Base-by-base conservation (phyloP, 1,140 invertebrate species). In the Aricia agestis region DNA sequence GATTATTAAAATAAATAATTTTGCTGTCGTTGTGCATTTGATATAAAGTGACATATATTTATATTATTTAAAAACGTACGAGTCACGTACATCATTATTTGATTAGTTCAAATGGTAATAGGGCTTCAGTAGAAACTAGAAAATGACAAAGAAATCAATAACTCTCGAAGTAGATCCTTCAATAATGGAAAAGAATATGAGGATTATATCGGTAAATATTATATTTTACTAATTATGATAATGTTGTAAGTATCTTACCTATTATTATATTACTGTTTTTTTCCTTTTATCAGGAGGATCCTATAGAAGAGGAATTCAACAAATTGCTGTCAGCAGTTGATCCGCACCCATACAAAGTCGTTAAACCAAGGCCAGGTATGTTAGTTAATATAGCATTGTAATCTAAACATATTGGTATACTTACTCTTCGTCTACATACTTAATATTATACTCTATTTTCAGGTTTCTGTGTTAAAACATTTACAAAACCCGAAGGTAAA, bases 391-490 rank as follows among this genome's bases (percentile, higher is more conserved):
- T 36, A 36, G 9, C 36, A 2, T 7, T 36, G 6, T 5, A 36
- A 36, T 9, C 6, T 36, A 36, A 36, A 36, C 0, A 0, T 36
- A 36, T 36, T 36, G 36, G 6, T 36, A 9, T 36, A 36, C 36
- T 36, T 36, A 36, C 6, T 36, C 9, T 1, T 36, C 5, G 36
- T 36, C 36, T 36, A 7, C 36, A 36, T 36, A 7, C 36, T 25
- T 7, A 36, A 45, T 68, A 32, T 41, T 42, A 25, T 25, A 25
- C 25, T 25, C 25, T 25, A 66, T 66, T 71, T 57, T 71, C 83
- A 98, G 97, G 97, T 66, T 93, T 97, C 78, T 98, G 97, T 82
- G 92, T 98, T 0, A 98, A 98, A 92, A 94, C 95, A 19, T 94
- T 93, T 68, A 95, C 94, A 83, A 92, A 93, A 10, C 93, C 94